These are phyloP conservation scores for Eilema sororculum DNA, from an alignment of 2,888 invertebrate species.

Conservation along the genomic window DNA sequence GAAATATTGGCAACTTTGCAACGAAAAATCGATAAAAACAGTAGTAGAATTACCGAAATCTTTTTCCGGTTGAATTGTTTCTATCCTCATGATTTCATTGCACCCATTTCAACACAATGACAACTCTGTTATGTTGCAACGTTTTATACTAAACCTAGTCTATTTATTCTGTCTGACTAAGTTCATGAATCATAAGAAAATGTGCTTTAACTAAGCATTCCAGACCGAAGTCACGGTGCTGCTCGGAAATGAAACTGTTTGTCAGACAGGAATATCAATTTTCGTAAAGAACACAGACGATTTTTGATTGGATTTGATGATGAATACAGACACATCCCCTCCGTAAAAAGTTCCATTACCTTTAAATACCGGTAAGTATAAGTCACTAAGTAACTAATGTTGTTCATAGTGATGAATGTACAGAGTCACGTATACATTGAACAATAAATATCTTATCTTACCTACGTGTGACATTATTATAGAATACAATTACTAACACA, in stretches of 20 bases:
- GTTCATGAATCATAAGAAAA: slow-evolving; percentile 1
- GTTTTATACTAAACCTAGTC: not conserved
- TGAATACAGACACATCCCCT: too few species aligned
- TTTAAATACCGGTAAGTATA: not conserved
- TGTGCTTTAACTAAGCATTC: not conserved
- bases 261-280: too few species aligned
- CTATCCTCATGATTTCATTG: not conserved
- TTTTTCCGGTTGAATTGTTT: not conserved
- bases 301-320: too few species aligned
- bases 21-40: not conserved
- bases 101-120: slow-evolving; percentile 6
- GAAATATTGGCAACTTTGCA: not conserved
- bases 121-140: not conserved
- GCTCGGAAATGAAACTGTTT: too few species aligned
- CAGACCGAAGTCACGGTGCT: not conserved
- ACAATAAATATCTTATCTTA: not conserved
- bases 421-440: not conserved
- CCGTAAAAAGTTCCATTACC: not conserved
- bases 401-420: not conserved
- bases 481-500: slow-evolving; percentile 7
- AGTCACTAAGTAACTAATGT: not conserved
- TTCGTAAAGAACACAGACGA: too few species aligned
- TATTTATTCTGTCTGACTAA: slow-evolving; percentile 13
- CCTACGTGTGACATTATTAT: not conserved
- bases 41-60: not conserved